Evolutionary conservation across 2,888 invertebrate genomes (phyloP).

Genomic region (Chymomyza caudatula): DNA sequence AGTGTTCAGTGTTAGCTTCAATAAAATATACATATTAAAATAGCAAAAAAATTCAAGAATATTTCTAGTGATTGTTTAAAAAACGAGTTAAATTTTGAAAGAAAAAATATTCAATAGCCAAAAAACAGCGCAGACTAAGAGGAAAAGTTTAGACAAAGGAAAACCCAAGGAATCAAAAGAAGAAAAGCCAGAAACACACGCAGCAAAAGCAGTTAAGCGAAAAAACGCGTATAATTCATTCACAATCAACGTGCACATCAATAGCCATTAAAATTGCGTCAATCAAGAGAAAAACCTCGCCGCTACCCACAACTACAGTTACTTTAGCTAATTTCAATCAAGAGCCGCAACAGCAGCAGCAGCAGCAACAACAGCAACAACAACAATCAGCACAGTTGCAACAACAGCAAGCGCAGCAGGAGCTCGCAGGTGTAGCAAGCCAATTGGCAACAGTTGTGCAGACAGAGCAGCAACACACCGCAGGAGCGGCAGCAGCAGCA

Average conservation of each 20-base stretch:
- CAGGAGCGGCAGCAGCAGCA: constrained; percentile 31
- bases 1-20: constrained; percentile 27
- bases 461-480: constrained; percentile 6
- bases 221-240: constrained; percentile 27
- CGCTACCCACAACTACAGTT: constrained; percentile 61
- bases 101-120: too few relatives aligned
- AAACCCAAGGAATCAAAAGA: constrained; percentile 7
- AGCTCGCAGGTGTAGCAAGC: not conserved
- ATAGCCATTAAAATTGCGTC: constrained; percentile 76
- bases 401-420: constrained; percentile 20
- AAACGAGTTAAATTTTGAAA: too few relatives aligned
- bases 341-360: constrained; percentile 22
- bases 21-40: constrained; percentile 18
- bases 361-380: constrained; percentile 16
- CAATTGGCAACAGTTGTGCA: constrained; percentile 2
- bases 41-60: constrained; percentile 12
- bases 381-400: too few relatives aligned
- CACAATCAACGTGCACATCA: constrained; percentile 47
- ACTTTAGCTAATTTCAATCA: constrained; percentile 55
- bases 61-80: too few relatives aligned
- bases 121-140: not conserved
- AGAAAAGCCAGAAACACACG: not conserved
- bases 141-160: constrained; percentile 3
- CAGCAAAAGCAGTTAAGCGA: not conserved
- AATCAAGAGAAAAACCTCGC: constrained; percentile 75